Evolutionary conservation across 2,113 vertebrate genomes (phyloP), one percentile per base, ranked within the genome.

Genomic region (Lichenostomus cassidix): DNA sequence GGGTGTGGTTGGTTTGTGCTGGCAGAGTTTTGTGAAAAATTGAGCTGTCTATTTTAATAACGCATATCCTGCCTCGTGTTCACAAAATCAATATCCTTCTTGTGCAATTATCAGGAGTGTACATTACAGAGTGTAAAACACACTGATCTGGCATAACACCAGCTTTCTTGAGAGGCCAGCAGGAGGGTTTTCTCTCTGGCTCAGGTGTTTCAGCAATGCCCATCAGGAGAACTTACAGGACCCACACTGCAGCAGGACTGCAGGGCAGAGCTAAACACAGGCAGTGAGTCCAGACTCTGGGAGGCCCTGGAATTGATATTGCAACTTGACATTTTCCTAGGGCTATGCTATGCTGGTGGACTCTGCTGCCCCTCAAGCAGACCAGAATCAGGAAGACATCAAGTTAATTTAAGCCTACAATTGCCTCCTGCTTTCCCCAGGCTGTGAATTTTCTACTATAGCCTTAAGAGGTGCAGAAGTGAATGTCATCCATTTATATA

Each of bases 301-400:
- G 28, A 90, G 91, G 65, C 19, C 68, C 35, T 46, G 49, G 22
- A 77, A 87, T 0, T 80, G 68, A 80, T 81, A 83, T 7, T 77
- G 75, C 64, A 88, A 63, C 60, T 86, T 80, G 85, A 95, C 92
- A 92, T 89, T 96, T 86, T 93, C 95, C 85, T 78, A 88, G 60
- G 85, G 92, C 94, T 83, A 49, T 35, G 55, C 71, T 80, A 22
- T 63, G 47, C 53, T 67, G 44, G 56, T 5, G 2, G 22, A 73
- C 64, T 58, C 39, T 63, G 23, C 58, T 93, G 20, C 35, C 67
- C 81, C 91, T 88, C 85, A 88, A 88, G 90, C 68, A 88, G 47
- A 44, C 37, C 68, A 83, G 75, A 80, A 77, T 70, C 68, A 88
- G 60, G 60, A 74, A 83, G 83, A 90, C 12, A 69, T 88, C 79